Percentiles rank a stretch among this genome's conserved stretches.
Evolutionary conservation across 2,797 vertebrate species (phyloP).

Genomic region (Helarctos malayanus): DNA sequence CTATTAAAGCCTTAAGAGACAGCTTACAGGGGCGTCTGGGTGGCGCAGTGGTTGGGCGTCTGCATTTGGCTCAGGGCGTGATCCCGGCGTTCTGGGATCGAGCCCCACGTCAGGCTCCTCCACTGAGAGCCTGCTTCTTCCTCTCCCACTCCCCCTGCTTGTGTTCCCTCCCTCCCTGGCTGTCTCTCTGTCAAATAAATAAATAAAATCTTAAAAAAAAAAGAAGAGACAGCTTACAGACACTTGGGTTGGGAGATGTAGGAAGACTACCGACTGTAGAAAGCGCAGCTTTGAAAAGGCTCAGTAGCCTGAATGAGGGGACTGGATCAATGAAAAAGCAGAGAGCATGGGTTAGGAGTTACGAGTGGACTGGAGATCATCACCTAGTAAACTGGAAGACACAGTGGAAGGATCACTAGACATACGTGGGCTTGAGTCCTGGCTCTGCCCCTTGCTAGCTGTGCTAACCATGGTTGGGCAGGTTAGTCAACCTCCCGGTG

Average conservation of each 20-base stretch:
- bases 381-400: not conserved
- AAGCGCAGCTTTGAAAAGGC: conserved; percentile 12
- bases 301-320: not conserved
- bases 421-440: not conserved
- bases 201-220: no score
- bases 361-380: not conserved
- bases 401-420: not conserved
- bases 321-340: not conserved
- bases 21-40: not conserved
- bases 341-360: not conserved
- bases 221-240: not conserved
- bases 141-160: no score
- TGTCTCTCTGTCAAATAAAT: no score
- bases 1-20: conserved; percentile 41
- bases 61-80: no score
- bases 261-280: not conserved
- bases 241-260: not conserved
- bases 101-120: no score
- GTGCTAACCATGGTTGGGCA: not conserved
- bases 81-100: no score
- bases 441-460: not conserved
- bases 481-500: not conserved
- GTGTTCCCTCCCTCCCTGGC: no score
- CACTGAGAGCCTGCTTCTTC: no score
- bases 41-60: no score